Evolutionary conservation across 2,888 invertebrate genomes (phyloP), one percentile per base, ranked within the genome.

Genomic region (Acleris holmiana): DNA sequence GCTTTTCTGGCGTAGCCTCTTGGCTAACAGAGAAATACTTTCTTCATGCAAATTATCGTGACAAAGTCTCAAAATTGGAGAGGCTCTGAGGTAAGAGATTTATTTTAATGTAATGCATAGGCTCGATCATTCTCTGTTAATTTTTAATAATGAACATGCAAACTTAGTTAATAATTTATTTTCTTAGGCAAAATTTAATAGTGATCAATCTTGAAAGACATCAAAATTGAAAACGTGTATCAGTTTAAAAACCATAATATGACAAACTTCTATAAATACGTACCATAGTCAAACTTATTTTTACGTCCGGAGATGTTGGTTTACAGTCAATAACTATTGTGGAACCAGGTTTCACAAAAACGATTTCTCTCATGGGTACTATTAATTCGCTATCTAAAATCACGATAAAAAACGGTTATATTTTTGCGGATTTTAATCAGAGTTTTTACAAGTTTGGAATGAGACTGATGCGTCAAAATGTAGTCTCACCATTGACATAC

Each of bases 401-500:
- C 56, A 76, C 74, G 69, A 74, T 67, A 70, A 68, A 63, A 70
- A 66, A 53, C 25, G 59, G 35, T 68, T 59, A 67, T 67, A 48
- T 44, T 68, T 67, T 61, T 53, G 56, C 56, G 58, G 64, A 51
- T 56, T 21, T 58, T 46, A 35, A 19, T 40, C 57, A 44, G 61
- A n/a, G 55, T 63, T 13, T 59, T 35, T 47, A 49, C 18, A 35
- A 19, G 25, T 41, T 65, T 21, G 68, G 56, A 59, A 68, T 69
- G 46, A 61, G 64, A 70, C 58, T 29, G 64, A 4, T 61, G 61
- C 60, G 66, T 47, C 55, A 18, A 29, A 61, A 41, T 49, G 29
- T 17, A 60, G 18, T 76, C 92, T 92, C 88, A 92, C 92, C 92
- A 72, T 86, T 78, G 55, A 92, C 91, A 71, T 87, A 92, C 69